Conservation (phyloP, 2,797 vertebrate species). For the Gallirallus australis region DNA sequence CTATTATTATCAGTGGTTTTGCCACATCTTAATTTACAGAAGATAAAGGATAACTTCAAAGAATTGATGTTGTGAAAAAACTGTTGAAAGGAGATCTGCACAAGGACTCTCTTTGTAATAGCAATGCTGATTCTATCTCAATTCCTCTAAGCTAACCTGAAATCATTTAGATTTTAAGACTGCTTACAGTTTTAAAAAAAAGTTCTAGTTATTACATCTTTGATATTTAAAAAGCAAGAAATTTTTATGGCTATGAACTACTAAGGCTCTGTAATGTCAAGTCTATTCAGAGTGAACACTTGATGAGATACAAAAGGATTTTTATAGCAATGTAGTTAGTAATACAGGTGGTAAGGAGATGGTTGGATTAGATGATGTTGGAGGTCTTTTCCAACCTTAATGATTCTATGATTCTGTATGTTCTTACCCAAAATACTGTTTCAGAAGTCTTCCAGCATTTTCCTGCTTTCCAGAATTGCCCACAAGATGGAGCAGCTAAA, state of each 20-base stretch:
- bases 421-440: neutral
- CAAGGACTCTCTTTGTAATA: neutral
- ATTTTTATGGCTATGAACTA: neutral
- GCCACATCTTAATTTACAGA: neutral
- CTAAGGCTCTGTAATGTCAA: neutral
- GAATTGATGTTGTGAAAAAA: fast-evolving
- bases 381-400: too few species aligned
- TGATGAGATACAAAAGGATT: neutral
- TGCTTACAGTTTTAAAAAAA: neutral
- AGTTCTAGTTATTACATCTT: neutral
- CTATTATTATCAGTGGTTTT: neutral
- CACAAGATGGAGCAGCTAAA: conserved; percentile 59
- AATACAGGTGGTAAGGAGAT: too few species aligned
- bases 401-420: neutral
- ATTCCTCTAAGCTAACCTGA: neutral
- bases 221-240: neutral
- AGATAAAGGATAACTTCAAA: neutral
- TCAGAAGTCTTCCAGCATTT: neutral
- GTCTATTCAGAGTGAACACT: neutral
- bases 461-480: neutral
- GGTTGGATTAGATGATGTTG: too few species aligned
- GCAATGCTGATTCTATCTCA: neutral
- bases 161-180: neutral
- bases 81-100: neutral
- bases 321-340: neutral